Evolutionary conservation across 1,140 invertebrate genomes (phyloP), one percentile per base, ranked within the genome.

Genomic region (Platyscapa corneri): DNA sequence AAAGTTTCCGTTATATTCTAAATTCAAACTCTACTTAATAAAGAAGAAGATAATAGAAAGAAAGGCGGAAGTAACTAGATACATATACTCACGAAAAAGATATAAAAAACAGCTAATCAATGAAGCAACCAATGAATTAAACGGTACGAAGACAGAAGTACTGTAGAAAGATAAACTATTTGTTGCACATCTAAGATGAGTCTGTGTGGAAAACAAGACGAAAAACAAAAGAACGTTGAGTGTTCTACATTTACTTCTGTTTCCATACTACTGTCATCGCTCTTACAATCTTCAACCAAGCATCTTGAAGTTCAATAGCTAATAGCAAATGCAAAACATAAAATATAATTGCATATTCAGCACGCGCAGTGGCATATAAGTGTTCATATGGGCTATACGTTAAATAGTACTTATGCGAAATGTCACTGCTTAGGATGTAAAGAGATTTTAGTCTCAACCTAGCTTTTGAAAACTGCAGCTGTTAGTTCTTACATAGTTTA

Each of bases 221-320:
- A 77, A 85, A 85, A 85, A 64, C 77, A 80, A 65, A 76, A 39
- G 60, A 80, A 85, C 65, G 60, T 85, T 20, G 76, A 70, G 64
- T 72, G 34, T 30, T 7, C 64, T n/a, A 7, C 53, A 30, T 30
- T 14, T 67, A 2, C 53, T 46, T 30, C 32, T 67, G 20, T 27
- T 37, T 5, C 67, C 39, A 18, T 49, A 20, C 60, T 42, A 14
- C 78, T 78, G 30, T 10, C 32, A 46, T 39, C n/a, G 2, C 16
- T 64, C 18, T 78, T 56, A 60, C 23, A 39, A 37, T 42, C 37
- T 74, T 20, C 60, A 80, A 27, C 34, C 46, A 30, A n/a, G 60
- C 82, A n/a, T 56, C 82, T 84, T 84, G 75, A 42, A 83, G 77
- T 84, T 78, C 75, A 70, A 64, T 78, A 84, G 83, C 78, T 84